These are phyloP conservation scores for Drosophila nr. perissopoda DNA, from an alignment of 2,888 invertebrate species.

Conservation along the genomic window DNA sequence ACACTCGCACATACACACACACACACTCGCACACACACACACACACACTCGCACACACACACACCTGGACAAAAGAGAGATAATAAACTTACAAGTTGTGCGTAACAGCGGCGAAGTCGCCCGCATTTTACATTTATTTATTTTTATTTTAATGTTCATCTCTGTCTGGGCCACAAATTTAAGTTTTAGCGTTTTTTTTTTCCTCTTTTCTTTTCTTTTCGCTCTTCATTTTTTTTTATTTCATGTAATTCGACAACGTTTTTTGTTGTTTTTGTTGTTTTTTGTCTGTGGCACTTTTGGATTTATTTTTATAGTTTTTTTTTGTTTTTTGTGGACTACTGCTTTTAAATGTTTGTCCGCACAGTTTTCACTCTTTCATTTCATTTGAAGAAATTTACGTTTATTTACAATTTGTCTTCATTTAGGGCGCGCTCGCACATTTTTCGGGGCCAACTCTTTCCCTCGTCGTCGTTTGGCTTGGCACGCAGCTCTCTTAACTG, in stretches of 20 bases:
- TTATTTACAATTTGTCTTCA: slow-evolving; percentile 79
- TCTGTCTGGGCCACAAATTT: slow-evolving; percentile 38
- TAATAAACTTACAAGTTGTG: slow-evolving; percentile 52
- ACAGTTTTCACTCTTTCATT: slow-evolving; percentile 67
- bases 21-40: slow-evolving; percentile 14
- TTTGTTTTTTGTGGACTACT: slow-evolving; percentile 21
- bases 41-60: slow-evolving; percentile 12
- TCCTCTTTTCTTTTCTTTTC: slow-evolving; percentile 15
- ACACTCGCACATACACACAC: slow-evolving; percentile 18
- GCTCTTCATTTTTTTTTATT: slow-evolving; percentile 43
- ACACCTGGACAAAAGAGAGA: slow-evolving; percentile 15
- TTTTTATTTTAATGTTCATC: slow-evolving; percentile 49
- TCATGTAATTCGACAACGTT: slow-evolving; percentile 61
- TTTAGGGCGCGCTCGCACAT: slow-evolving; percentile 60
- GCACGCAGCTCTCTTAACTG: slow-evolving; percentile 69
- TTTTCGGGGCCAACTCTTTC: slow-evolving; percentile 63
- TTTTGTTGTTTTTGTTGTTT: not conserved
- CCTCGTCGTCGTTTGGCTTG: slow-evolving; percentile 30
- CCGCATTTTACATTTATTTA: slow-evolving; percentile 37
- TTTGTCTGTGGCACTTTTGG: slow-evolving; percentile 34
- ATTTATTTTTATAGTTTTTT: slow-evolving; percentile 48
- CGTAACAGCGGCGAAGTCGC: slow-evolving; percentile 54
- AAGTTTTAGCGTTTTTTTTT: not conserved
- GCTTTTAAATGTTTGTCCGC: slow-evolving; percentile 64
- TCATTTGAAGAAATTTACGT: slow-evolving; percentile 59